A percentile compares a stretch with the other conserved stretches of the same genome.
Conservation (phyloP, 2,888 invertebrate genomes). For the Buathra laborator region DNA sequence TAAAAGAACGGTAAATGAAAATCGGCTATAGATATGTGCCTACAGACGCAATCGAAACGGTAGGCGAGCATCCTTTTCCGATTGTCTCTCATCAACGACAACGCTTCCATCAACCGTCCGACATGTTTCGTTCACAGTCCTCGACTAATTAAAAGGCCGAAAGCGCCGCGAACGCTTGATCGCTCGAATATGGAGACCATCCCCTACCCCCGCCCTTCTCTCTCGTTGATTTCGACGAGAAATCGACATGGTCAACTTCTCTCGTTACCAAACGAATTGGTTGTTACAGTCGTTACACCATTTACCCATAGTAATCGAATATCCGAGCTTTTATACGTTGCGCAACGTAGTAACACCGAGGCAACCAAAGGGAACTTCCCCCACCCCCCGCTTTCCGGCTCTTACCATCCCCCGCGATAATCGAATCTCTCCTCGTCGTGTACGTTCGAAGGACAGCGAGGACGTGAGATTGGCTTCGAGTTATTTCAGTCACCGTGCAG, state of each 20-base stretch:
- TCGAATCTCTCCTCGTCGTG: slow-evolving; percentile 44
- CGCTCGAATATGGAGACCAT: not conserved
- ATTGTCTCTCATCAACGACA: slow-evolving; percentile 43
- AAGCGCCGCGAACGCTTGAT: slow-evolving; percentile 20
- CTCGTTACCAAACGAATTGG: slow-evolving; percentile 52
- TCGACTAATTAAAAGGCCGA: slow-evolving; percentile 50
- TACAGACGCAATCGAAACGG: not conserved
- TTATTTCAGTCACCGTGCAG: slow-evolving; percentile 26
- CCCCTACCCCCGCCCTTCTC: not conserved
- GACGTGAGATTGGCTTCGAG: slow-evolving; percentile 31
- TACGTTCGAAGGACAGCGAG: slow-evolving; percentile 21
- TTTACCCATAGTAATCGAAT: not conserved
- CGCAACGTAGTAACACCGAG: slow-evolving; percentile 46
- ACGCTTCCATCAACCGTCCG: slow-evolving; percentile 24
- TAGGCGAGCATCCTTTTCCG: slow-evolving; percentile 1
- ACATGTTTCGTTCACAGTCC: slow-evolving; percentile 13
- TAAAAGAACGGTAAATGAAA: slow-evolving; percentile 1
- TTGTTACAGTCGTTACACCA: slow-evolving; percentile 34
- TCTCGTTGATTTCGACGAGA: slow-evolving; percentile 8
- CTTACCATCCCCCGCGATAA: slow-evolving; percentile 25
- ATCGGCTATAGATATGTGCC: not conserved
- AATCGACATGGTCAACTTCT: slow-evolving; percentile 13
- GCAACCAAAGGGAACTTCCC: slow-evolving; percentile 32
- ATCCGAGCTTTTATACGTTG: slow-evolving; percentile 29
- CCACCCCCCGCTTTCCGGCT: not conserved